Percentiles rank a stretch among this genome's conserved stretches.
These are phyloP conservation scores for Bombus terrestris DNA, from an alignment of 1,140 invertebrate genomes.

Conservation along the genomic window DNA sequence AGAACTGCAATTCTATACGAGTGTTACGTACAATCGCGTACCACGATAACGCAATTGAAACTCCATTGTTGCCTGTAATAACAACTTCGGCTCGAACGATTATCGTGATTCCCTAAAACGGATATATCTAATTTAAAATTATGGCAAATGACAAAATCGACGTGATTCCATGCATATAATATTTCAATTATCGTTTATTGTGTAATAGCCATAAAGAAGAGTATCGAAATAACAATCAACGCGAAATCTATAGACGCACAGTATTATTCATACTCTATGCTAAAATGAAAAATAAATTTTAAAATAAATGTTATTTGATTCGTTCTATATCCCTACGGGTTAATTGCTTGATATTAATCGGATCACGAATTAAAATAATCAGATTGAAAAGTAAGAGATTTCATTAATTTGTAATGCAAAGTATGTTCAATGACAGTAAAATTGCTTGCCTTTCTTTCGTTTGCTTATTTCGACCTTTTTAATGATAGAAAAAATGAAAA, in stretches of 20 bases:
- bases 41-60: constrained; percentile 31
- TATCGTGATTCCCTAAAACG: constrained; percentile 35
- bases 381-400: not conserved
- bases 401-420: not conserved
- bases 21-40: constrained; percentile 28
- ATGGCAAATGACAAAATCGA: constrained; percentile 6
- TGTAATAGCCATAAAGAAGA: not conserved
- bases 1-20: constrained; percentile 47
- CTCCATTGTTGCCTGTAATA: constrained; percentile 49
- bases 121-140: constrained; percentile 46
- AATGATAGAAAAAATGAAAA: constrained; percentile 9
- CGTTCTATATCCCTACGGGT: not conserved
- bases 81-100: not conserved
- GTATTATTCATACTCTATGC: not conserved
- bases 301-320: not conserved
- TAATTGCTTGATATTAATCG: not conserved
- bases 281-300: not conserved
- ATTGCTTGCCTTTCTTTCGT: constrained; percentile 11
- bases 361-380: not conserved
- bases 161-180: not conserved
- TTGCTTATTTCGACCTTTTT: not conserved
- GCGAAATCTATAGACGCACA: not conserved
- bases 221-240: not conserved
- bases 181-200: not conserved
- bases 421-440: constrained; percentile 12